Evolutionary conservation across 1,140 invertebrate genomes (phyloP).

Genomic region (Lethrus apterus): DNA sequence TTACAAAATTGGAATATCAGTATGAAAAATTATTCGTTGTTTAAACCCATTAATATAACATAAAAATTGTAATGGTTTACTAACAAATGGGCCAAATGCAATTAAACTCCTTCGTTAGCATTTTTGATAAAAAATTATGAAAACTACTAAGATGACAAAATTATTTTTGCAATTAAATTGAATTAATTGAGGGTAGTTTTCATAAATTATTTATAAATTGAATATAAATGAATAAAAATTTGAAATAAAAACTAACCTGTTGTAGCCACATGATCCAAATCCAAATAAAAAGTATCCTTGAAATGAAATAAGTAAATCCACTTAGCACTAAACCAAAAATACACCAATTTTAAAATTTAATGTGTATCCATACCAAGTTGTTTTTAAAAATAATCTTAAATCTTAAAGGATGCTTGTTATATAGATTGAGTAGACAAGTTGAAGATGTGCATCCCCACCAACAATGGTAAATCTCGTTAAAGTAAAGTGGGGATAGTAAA

Average conservation of each 20-base stretch:
- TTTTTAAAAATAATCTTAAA: constrained; percentile 29
- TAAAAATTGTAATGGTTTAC: constrained; percentile 13
- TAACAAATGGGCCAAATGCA: constrained; percentile 19
- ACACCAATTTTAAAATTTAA: constrained; percentile 25
- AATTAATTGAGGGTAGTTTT: too few species aligned
- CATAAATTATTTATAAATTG: too few species aligned
- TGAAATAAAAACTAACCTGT: constrained; percentile 26
- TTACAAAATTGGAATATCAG: too few species aligned
- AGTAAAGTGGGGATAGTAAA: constrained; percentile 30
- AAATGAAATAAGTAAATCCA: constrained; percentile 22
- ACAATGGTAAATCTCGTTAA: constrained; percentile 18
- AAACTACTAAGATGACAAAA: constrained; percentile 10
- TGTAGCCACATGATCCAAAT: constrained; percentile 27
- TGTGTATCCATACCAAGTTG: constrained; percentile 21
- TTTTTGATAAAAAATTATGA: constrained; percentile 4
- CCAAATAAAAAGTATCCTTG: constrained; percentile 23
- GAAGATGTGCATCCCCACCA: constrained; percentile 21
- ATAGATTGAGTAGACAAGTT: constrained; percentile 32
- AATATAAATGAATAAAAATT: too few species aligned
- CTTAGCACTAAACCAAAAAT: constrained; percentile 21
- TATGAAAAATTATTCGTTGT: too few species aligned
- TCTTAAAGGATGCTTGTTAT: constrained; percentile 26
- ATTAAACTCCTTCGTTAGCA: constrained; percentile 11
- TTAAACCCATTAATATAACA: too few species aligned
- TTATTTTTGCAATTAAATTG: too few species aligned